Evolutionary conservation across 2,113 vertebrate species (phyloP).

Genomic region (Chaetodon auriga): DNA sequence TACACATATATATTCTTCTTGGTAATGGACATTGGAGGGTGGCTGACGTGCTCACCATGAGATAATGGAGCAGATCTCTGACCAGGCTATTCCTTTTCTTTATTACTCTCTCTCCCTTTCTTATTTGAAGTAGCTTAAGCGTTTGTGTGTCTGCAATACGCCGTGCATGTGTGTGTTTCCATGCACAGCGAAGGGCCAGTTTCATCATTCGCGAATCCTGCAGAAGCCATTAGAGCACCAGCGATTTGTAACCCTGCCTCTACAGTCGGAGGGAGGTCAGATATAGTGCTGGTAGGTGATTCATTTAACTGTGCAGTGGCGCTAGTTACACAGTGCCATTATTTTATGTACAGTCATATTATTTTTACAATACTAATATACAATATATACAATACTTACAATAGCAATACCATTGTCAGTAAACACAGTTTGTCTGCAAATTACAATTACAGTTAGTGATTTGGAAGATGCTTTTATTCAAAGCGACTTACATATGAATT

Average conservation of each 20-base stretch:
- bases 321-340: slow-evolving; percentile 4
- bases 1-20: slow-evolving; percentile 9
- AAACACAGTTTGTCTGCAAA: too few relatives aligned
- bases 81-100: background rate
- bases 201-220: background rate
- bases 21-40: slow-evolving; percentile 35
- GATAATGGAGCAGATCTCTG: slow-evolving; percentile 28
- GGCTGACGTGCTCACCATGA: slow-evolving; percentile 22
- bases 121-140: background rate
- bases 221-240: slow-evolving; percentile 1
- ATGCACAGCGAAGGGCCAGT: background rate
- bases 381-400: too few relatives aligned
- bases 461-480: too few relatives aligned
- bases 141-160: background rate
- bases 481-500: too few relatives aligned
- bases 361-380: background rate
- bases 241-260: slow-evolving; percentile 9
- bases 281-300: slow-evolving; percentile 4
- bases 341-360: slow-evolving; percentile 32
- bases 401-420: too few relatives aligned
- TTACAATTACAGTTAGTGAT: too few relatives aligned
- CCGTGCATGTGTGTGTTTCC: background rate
- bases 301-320: slow-evolving; percentile 17
- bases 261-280: slow-evolving; percentile 20
- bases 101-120: slow-evolving; percentile 3